Conservation (phyloP, 92 coral and sea anemone genomes). For the Heliopora coerulea region DNA sequence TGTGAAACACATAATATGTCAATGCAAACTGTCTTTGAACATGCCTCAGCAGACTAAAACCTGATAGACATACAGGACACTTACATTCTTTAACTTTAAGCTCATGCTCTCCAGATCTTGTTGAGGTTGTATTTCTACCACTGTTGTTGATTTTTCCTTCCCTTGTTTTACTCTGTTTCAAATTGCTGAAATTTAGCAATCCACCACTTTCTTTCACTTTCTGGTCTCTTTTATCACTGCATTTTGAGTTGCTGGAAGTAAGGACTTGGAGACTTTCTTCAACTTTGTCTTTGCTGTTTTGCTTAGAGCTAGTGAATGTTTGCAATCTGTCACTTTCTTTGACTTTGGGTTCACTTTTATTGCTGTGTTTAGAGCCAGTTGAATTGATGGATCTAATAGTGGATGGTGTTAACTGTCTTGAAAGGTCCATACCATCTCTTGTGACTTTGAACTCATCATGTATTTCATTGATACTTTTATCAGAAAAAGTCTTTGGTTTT, state of each 20-base stretch:
- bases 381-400: neutral
- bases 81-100: neutral
- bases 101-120: neutral
- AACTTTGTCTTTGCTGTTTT: no score
- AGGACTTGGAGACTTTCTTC: neutral
- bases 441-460: neutral
- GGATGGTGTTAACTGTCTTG: conserved; percentile 10
- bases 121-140: neutral
- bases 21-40: no score
- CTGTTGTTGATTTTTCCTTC: neutral
- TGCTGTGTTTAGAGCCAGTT: neutral
- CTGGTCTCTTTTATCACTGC: neutral
- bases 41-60: no score
- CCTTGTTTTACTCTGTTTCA: neutral
- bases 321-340: neutral
- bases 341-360: neutral
- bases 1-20: neutral
- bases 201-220: neutral
- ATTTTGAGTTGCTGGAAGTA: neutral
- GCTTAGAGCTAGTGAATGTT: no score
- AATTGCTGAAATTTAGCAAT: neutral
- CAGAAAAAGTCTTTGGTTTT: neutral
- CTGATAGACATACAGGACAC: neutral
- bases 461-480: neutral
- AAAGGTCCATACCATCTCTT: conserved; percentile 9